Percentiles rank a stretch among this genome's conserved stretches.
Conservation (phyloP, 2,888 invertebrate genomes). For the Thysanoteuthis rhombus region DNA sequence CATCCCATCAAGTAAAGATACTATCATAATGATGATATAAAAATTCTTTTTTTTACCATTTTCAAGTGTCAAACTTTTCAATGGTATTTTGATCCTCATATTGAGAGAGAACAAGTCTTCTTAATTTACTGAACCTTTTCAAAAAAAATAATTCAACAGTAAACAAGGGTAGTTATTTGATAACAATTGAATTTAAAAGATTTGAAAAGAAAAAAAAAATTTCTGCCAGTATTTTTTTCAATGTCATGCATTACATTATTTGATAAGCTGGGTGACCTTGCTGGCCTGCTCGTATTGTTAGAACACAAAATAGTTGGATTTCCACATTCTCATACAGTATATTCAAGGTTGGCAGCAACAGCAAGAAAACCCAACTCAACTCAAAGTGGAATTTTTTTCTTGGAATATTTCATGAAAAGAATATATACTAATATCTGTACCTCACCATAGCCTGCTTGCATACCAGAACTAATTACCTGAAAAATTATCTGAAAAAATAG, state of each 20-base stretch:
- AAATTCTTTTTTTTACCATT: not conserved
- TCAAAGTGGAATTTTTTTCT: not conserved
- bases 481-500: too few species aligned
- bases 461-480: too few species aligned
- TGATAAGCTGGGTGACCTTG: not conserved
- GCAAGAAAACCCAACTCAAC: not conserved
- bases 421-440: too few species aligned
- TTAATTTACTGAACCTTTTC: not conserved
- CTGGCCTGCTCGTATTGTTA: not conserved
- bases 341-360: not conserved
- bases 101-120: not conserved
- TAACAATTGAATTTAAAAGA: not conserved
- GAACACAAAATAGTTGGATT: not conserved
- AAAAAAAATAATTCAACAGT: not conserved
- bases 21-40: not conserved
- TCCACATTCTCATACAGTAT: not conserved
- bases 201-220: not conserved
- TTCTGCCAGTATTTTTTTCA: not conserved
- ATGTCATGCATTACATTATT: not conserved
- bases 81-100: not conserved
- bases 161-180: not conserved
- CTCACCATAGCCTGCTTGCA: too few species aligned
- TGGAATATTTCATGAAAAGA: not conserved
- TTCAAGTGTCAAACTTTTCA: not conserved
- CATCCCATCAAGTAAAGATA: not conserved